Conservation (phyloP, 2,113 vertebrate genomes). For the Neotragus pygmaeus region DNA sequence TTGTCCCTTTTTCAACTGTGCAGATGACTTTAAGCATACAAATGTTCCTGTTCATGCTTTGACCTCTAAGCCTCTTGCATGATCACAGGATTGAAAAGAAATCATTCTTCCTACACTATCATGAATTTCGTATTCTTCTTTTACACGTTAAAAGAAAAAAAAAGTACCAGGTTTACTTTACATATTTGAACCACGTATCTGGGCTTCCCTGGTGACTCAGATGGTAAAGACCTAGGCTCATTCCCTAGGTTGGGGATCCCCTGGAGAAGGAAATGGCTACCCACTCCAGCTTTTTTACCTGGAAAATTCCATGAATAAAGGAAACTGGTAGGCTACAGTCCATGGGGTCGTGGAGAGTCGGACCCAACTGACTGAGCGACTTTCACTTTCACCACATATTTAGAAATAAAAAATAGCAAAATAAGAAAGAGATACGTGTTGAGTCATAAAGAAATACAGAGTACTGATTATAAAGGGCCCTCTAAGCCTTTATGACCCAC, state of each 20-base stretch:
- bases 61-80: constrained; percentile 38
- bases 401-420: neutral
- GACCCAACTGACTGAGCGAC: neutral
- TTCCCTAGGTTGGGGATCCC: neutral
- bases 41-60: constrained; percentile 46
- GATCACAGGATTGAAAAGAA: constrained; percentile 29
- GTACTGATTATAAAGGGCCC: neutral
- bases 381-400: neutral
- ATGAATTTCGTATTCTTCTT: constrained; percentile 11
- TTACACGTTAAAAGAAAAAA: neutral
- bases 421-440: neutral
- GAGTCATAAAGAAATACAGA: neutral
- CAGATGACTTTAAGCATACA: constrained; percentile 63
- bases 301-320: neutral
- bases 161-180: neutral
- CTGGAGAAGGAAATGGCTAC: neutral
- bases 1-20: constrained; percentile 62
- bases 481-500: neutral
- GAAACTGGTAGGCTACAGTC: neutral
- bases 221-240: neutral
- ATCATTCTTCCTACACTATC: neutral
- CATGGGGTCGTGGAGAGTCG: rapidly evolving
- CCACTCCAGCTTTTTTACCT: neutral
- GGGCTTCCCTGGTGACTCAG: neutral
- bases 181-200: neutral